Conservation (phyloP, 2,113 vertebrate species). For the Nothobranchius kuhntae region DNA sequence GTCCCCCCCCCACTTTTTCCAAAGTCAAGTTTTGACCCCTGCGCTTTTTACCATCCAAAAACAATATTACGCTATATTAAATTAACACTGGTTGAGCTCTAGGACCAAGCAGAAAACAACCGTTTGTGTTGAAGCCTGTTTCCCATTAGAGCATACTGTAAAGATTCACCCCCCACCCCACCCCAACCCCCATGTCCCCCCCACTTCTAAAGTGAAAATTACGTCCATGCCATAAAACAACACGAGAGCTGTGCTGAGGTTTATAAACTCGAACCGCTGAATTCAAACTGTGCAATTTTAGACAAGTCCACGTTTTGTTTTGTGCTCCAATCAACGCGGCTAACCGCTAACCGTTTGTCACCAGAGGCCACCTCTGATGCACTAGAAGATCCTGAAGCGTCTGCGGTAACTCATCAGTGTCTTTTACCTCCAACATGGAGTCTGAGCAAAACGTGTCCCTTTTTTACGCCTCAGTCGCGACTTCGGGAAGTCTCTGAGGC, state of each 20-base stretch:
- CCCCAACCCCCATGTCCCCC: too few species aligned
- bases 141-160: too few species aligned
- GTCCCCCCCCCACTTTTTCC: too few species aligned
- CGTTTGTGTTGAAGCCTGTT: too few species aligned
- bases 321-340: neutral
- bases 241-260: constrained; percentile 32
- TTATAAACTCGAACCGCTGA: constrained; percentile 27
- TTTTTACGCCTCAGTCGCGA: constrained; percentile 12
- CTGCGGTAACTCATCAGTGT: constrained; percentile 53
- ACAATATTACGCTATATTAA: too few species aligned
- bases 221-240: neutral
- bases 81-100: neutral
- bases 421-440: constrained; percentile 54
- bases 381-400: neutral
- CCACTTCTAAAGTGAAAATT: too few species aligned
- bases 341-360: constrained; percentile 16
- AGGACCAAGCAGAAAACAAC: too few species aligned
- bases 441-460: constrained; percentile 26
- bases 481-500: constrained; percentile 8
- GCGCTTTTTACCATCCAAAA: too few species aligned
- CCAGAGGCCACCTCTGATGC: neutral
- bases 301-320: constrained; percentile 26
- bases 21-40: too few species aligned
- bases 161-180: too few species aligned
- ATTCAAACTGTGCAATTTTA: constrained; percentile 39